Evolutionary conservation across 2,113 vertebrate genomes (phyloP).

Genomic region (Vulpes ferrilata): DNA sequence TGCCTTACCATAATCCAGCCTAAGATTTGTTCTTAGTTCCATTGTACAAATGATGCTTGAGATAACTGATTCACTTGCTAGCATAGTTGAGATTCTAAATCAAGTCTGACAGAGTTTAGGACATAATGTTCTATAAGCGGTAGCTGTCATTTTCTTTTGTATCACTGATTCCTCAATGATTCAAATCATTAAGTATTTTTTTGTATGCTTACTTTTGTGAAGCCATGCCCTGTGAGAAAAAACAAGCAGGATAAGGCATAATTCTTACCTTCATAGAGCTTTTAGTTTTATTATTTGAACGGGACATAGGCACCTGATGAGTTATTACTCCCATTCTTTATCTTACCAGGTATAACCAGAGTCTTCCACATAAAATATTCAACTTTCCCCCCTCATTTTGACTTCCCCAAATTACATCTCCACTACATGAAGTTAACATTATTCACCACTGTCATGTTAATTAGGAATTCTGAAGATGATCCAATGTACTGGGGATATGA

Average conservation of each 20-base stretch:
- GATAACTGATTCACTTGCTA: background rate
- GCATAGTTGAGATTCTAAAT: background rate
- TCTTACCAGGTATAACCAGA: background rate
- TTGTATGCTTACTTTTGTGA: background rate
- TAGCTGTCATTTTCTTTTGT: background rate
- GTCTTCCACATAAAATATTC: background rate
- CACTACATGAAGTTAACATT: background rate
- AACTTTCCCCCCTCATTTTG: background rate
- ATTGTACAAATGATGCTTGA: slow-evolving; percentile 21
- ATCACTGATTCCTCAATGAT: background rate
- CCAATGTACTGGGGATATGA: background rate
- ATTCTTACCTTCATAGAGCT: background rate
- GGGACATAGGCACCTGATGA: background rate
- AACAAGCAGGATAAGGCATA: background rate
- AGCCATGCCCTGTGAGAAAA: background rate
- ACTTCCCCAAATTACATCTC: background rate
- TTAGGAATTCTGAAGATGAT: slow-evolving; percentile 40
- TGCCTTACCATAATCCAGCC: background rate
- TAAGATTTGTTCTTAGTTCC: background rate
- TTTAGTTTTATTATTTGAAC: background rate
- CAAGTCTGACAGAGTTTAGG: background rate
- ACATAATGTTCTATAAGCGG: background rate
- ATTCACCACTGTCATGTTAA: background rate
- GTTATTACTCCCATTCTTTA: background rate
- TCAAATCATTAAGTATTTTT: background rate